Evolutionary conservation across 92 coral and sea anemone genomes (phyloP).

Genomic region (Virgularia gustaviana): DNA sequence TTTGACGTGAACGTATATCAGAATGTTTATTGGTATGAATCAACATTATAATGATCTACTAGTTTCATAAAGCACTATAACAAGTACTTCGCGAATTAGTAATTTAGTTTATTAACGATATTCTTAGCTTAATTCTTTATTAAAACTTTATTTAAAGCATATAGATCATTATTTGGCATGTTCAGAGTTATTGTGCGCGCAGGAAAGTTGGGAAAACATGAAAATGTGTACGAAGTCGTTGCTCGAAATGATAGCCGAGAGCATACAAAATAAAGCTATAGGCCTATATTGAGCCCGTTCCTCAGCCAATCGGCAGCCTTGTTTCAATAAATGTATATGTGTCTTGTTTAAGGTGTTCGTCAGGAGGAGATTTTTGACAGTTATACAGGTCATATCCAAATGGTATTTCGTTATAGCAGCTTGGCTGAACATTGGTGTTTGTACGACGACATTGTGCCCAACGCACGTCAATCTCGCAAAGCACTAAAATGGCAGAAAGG

Average conservation of each 20-base stretch:
- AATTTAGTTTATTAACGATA: no score
- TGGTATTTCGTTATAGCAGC: constrained; percentile 27
- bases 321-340: no score
- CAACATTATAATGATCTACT: no score
- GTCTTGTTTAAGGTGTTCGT: constrained; percentile 41
- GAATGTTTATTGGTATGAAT: not conserved
- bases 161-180: no score
- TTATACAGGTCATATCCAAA: constrained; percentile 23
- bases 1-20: not conserved
- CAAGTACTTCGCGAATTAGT: no score
- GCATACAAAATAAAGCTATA: not conserved
- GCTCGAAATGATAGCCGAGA: not conserved
- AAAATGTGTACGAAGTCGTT: not conserved
- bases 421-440: constrained; percentile 37
- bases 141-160: no score
- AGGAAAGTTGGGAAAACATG: no score
- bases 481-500: constrained; percentile 27
- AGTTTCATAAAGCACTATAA: no score
- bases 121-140: no score
- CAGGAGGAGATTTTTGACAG: constrained; percentile 21
- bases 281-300: no score
- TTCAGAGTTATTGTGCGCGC: no score
- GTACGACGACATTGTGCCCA: constrained; percentile 13
- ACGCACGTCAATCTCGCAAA: constrained; percentile 9
- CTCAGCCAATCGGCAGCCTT: no score